Conservation (phyloP, 2,797 vertebrate genomes). For the Helarctos malayanus region DNA sequence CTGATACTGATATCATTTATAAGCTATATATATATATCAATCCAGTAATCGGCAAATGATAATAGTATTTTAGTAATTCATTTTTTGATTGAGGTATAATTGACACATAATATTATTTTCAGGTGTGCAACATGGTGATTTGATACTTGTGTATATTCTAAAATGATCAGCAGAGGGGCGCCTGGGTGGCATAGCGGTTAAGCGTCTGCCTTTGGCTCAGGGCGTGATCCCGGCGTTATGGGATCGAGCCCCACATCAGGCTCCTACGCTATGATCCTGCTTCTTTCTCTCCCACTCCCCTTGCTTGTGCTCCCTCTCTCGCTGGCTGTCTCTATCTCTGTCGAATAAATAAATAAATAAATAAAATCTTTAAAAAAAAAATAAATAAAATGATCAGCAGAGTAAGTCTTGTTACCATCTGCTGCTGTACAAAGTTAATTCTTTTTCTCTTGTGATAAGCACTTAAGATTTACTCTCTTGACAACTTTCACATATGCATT, state of each 20-base stretch:
- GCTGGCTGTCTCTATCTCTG: no score
- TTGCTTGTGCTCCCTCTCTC: no score
- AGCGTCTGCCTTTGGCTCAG: no score
- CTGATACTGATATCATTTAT: background rate
- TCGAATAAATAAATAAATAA: no score
- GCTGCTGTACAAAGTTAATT: background rate
- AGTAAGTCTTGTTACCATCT: background rate
- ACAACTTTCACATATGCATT: background rate
- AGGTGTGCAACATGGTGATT: background rate
- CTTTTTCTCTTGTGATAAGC: background rate
- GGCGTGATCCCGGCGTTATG: no score
- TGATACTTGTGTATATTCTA: background rate
- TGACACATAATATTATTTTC: background rate
- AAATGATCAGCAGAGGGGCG: background rate
- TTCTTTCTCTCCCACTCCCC: no score
- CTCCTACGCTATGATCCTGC: no score
- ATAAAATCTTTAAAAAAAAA: no score
- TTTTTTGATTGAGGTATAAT: background rate
- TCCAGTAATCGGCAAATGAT: background rate
- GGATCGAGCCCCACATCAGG: no score
- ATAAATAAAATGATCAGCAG: background rate
- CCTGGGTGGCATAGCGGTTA: no score
- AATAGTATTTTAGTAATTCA: background rate
- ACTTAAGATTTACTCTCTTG: background rate
- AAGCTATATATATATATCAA: background rate